These are phyloP conservation scores for Phalloptychus januarius DNA, from an alignment of 2,797 vertebrate species.

Conservation along the genomic window DNA sequence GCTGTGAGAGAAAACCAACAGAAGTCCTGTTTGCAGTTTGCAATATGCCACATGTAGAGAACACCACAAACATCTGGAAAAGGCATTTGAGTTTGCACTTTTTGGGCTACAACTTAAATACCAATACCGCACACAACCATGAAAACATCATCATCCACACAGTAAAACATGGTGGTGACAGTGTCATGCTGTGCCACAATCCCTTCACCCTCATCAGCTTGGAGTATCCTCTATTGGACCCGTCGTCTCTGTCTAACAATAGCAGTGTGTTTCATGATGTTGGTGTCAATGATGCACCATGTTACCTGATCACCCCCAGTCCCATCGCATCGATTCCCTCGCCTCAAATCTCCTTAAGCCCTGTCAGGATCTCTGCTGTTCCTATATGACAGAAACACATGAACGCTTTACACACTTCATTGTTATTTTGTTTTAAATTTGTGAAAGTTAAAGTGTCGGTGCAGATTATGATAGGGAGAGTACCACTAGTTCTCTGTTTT, in stretches of 20 bases:
- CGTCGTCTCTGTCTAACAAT: conserved; percentile 25
- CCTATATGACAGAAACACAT: neutral
- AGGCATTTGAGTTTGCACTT: neutral
- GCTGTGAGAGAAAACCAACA: neutral
- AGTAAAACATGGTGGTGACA: neutral
- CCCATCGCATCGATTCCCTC: conserved; percentile 80
- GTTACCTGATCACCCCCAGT: conserved; percentile 79
- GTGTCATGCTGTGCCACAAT: neutral
- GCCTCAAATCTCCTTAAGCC: neutral
- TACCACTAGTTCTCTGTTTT: conserved; percentile 7
- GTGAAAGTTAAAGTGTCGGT: neutral
- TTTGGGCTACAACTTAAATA: neutral
- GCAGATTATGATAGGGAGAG: conserved; percentile 15
- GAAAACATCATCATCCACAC: neutral
- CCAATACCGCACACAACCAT: neutral
- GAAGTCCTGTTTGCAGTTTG: neutral
- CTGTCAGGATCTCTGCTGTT: neutral
- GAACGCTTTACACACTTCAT: neutral
- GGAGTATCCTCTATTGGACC: conserved; percentile 23
- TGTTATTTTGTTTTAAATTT: neutral
- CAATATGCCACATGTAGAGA: neutral
- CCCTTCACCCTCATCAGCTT: neutral
- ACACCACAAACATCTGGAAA: neutral
- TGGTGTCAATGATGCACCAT: conserved; percentile 31
- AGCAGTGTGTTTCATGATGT: conserved; percentile 26